Evolutionary conservation across 2,888 invertebrate species (phyloP).

Genomic region (Hyposoter dolosus): DNA sequence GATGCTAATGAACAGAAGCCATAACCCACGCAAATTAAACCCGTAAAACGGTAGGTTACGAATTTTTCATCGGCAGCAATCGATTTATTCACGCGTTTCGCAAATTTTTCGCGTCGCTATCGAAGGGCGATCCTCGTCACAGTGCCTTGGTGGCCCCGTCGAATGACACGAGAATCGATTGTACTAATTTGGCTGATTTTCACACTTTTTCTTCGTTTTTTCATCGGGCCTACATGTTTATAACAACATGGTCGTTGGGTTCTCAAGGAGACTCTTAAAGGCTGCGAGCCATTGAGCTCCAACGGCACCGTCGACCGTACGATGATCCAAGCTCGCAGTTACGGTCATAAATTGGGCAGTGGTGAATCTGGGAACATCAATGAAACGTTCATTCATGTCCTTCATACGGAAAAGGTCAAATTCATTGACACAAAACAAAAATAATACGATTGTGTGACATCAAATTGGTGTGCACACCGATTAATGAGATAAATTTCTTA

Average conservation of each 20-base stretch:
- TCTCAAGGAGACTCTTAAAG: conserved; percentile 95
- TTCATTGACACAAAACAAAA: not conserved
- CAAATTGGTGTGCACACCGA: conserved; percentile 34
- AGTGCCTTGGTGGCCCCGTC: conserved; percentile 18
- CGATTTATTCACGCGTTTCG: conserved; percentile 2
- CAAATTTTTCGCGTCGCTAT: not conserved
- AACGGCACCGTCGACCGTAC: conserved; percentile 99
- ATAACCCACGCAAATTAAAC: not conserved
- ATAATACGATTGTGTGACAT: not conserved
- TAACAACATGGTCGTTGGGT: conserved; percentile 97
- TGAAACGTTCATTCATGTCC: not conserved
- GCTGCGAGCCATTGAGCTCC: conserved; percentile 98
- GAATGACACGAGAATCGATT: conserved; percentile 52
- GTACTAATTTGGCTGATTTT: conserved; percentile 57
- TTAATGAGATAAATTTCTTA: not conserved
- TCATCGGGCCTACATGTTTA: conserved; percentile 84
- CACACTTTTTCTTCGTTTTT: conserved; percentile 13
- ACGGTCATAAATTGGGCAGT: conserved; percentile 93
- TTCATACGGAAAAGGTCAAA: not conserved
- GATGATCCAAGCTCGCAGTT: conserved; percentile 98
- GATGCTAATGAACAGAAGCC: not conserved
- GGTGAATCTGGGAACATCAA: conserved; percentile 87
- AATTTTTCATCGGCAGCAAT: conserved; percentile 24
- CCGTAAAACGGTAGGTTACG: not conserved
- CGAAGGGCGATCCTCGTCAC: not conserved